Conservation (phyloP, 2,113 vertebrate genomes). For the Pelecanoides urinatrix region DNA sequence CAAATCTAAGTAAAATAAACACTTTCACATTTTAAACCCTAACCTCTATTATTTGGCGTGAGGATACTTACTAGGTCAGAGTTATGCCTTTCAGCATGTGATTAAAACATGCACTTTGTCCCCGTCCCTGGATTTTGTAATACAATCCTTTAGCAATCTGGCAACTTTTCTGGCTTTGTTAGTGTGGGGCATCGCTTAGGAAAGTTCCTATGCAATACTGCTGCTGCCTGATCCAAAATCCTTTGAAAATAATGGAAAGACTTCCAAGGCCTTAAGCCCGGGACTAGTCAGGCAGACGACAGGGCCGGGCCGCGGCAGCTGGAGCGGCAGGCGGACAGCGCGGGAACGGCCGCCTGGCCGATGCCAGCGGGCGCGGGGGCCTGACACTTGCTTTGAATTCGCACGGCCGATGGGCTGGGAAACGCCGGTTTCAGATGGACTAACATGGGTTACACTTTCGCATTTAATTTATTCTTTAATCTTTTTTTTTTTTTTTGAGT, state of each 20-base stretch:
- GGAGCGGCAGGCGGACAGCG: background rate
- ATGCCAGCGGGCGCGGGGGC: background rate
- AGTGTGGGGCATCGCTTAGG: background rate
- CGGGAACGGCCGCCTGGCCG: rapidly evolving
- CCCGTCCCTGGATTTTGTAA: constrained; percentile 24
- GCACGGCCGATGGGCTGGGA: background rate
- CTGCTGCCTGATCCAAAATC: background rate
- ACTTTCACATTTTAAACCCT: constrained; percentile 1
- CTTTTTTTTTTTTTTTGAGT: background rate
- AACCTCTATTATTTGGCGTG: background rate
- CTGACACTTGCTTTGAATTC: background rate
- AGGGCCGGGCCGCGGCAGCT: background rate
- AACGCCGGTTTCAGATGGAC: background rate
- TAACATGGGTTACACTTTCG: too few species aligned
- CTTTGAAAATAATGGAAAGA: background rate
- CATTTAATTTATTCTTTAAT: background rate
- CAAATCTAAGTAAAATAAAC: background rate
- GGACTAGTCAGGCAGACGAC: rapidly evolving
- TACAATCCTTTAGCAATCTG: constrained; percentile 35
- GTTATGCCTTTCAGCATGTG: background rate
- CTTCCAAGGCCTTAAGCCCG: background rate
- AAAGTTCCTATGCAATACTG: background rate
- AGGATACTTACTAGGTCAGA: constrained; percentile 27
- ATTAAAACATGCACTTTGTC: constrained; percentile 27
- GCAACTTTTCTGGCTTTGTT: constrained; percentile 19